Percentiles rank a stretch among this genome's conserved stretches.
These are phyloP conservation scores for Eulemur macaco DNA, from an alignment of 2,113 vertebrate genomes.

Conservation along the genomic window DNA sequence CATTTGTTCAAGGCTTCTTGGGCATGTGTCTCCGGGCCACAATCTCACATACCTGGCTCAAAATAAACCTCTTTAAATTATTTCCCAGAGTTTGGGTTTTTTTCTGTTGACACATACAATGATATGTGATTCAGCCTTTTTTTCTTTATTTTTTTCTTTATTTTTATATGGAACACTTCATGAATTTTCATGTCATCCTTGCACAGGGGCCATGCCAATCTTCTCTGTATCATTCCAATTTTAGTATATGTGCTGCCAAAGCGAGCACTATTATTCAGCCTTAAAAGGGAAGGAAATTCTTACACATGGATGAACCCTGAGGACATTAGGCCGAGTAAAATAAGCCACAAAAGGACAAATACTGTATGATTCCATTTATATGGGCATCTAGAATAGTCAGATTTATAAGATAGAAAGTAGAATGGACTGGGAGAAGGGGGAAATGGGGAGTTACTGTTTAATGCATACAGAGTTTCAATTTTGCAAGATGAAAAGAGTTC, in stretches of 20 bases:
- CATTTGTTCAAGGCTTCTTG: too few species aligned
- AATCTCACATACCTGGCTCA: too few species aligned
- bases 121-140: not conserved
- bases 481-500: not conserved
- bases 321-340: not conserved
- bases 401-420: not conserved
- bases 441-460: not conserved
- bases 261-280: not conserved
- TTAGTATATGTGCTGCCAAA: too few species aligned
- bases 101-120: not conserved
- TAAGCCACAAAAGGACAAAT: not conserved
- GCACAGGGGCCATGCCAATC: too few species aligned
- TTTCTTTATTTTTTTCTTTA: too few species aligned
- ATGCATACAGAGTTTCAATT: not conserved
- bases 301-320: not conserved
- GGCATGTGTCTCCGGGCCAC: too few species aligned
- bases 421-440: not conserved
- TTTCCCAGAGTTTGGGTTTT: too few species aligned
- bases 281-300: not conserved
- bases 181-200: too few species aligned
- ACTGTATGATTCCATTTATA: not conserved
- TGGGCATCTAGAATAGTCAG: not conserved
- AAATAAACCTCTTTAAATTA: too few species aligned
- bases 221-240: too few species aligned
- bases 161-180: too few species aligned